Evolutionary conservation across 2,888 invertebrate species (phyloP).

Genomic region (Amiota minor): DNA sequence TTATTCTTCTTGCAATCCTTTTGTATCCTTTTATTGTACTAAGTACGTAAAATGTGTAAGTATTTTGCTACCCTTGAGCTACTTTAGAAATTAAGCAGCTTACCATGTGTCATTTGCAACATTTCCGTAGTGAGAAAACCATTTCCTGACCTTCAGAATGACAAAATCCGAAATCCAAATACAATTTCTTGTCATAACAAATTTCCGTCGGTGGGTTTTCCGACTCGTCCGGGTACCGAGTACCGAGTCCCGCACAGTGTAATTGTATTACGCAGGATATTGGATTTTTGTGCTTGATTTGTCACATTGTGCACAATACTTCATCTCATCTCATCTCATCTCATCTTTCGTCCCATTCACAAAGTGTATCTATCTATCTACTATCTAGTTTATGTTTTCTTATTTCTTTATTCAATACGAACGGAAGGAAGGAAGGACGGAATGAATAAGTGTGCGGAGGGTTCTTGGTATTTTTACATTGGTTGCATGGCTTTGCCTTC

Average conservation of each 20-base stretch:
- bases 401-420: background rate
- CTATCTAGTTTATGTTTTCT: constrained; percentile 41
- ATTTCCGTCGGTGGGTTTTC: constrained; percentile 22
- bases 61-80: too few species aligned
- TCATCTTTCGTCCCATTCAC: background rate
- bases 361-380: constrained; percentile 29
- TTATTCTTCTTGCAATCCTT: too few species aligned
- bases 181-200: constrained; percentile 40
- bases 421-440: background rate
- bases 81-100: too few species aligned
- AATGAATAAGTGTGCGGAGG: constrained; percentile 50
- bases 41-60: too few species aligned
- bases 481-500: background rate
- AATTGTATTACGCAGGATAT: constrained; percentile 63
- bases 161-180: constrained; percentile 14
- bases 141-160: constrained; percentile 26
- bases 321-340: constrained; percentile 2
- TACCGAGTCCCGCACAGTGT: constrained; percentile 43
- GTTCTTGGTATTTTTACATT: background rate
- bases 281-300: constrained; percentile 64
- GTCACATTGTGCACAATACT: constrained; percentile 52
- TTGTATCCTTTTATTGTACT: too few species aligned
- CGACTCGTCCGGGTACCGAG: constrained; percentile 19
- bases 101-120: too few species aligned
- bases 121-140: constrained; percentile 4